Conservation (phyloP, 2,888 invertebrate genomes). For the Tenthredo scrophulariae region DNA sequence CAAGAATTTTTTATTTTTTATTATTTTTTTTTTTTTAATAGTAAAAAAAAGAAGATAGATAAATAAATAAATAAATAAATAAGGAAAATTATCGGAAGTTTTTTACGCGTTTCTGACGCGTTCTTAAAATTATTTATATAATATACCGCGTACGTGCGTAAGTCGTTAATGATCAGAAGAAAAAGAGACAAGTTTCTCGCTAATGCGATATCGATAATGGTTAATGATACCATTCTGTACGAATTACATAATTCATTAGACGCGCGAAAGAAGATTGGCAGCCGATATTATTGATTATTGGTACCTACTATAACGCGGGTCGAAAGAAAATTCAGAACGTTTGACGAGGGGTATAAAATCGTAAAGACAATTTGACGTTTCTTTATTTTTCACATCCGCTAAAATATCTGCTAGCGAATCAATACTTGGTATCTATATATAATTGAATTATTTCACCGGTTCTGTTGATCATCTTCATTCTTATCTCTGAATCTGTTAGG, state of each 20-base stretch:
- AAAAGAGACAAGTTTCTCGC: neutral
- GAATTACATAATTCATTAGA: constrained; percentile 47
- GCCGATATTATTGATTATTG: constrained; percentile 39
- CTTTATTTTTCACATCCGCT: neutral
- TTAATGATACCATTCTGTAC: constrained; percentile 39
- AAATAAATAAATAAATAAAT: neutral
- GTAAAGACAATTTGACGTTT: neutral
- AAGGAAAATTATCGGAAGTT: neutral
- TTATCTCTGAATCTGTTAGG: neutral
- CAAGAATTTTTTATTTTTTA: neutral
- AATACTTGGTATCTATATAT: neutral
- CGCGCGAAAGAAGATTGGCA: constrained; percentile 30
- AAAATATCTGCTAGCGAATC: neutral
- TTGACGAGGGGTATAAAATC: neutral
- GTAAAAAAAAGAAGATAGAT: neutral
- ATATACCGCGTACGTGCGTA: neutral
- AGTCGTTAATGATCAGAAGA: neutral
- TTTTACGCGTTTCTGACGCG: neutral
- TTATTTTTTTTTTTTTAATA: no score
- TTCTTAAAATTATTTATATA: no score
- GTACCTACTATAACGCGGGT: neutral
- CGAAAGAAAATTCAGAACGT: neutral
- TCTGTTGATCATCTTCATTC: neutral
- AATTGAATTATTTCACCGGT: neutral
- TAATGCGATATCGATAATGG: constrained; percentile 43